Evolutionary conservation across 2,113 vertebrate genomes (phyloP).

Genomic region (Alexandromys fortis): DNA sequence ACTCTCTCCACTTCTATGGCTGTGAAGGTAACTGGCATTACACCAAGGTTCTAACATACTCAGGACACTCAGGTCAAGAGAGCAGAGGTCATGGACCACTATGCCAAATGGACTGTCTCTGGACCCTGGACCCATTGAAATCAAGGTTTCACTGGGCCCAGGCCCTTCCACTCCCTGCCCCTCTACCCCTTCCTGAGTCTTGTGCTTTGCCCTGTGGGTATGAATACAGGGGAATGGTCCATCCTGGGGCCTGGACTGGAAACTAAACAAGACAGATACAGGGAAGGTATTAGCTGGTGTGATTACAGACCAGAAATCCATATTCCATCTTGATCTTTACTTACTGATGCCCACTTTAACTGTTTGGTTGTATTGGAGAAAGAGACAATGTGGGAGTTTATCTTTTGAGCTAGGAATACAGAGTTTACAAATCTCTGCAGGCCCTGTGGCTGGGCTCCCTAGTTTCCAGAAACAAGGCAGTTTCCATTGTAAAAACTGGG

Average conservation of each 20-base stretch:
- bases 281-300: background rate
- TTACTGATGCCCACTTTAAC: background rate
- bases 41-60: background rate
- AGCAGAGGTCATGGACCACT: background rate
- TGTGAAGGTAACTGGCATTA: background rate
- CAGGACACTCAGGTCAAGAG: background rate
- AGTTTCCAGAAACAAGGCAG: background rate
- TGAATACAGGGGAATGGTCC: background rate
- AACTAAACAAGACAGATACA: background rate
- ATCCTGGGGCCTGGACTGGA: background rate
- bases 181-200: background rate
- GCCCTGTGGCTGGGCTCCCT: background rate
- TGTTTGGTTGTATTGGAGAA: background rate
- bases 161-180: background rate
- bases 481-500: background rate
- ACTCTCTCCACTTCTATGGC: background rate
- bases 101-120: background rate
- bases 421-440: background rate
- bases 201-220: background rate
- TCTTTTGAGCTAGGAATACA: background rate
- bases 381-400: background rate
- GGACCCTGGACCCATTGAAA: background rate
- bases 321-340: background rate
- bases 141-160: background rate
- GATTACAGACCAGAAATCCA: background rate